Evolutionary conservation across 2,888 invertebrate genomes (phyloP).

Genomic region (Lypha dubia): DNA sequence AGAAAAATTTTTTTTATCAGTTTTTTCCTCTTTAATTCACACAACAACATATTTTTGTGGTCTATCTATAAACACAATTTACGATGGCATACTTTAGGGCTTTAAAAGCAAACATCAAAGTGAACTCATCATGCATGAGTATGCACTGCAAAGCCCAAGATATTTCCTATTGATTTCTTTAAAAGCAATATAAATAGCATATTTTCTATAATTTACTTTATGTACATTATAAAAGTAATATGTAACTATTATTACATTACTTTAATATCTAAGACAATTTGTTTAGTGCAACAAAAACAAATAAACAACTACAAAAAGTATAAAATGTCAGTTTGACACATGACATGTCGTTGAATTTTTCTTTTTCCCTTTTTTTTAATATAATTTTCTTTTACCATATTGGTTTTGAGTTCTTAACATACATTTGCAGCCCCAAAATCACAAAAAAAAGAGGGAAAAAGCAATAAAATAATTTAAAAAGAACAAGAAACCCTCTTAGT

Average conservation of each 20-base stretch:
- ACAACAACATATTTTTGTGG: background rate
- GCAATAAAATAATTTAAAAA: conserved; percentile 9
- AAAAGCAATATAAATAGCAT: background rate
- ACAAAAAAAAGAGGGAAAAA: background rate
- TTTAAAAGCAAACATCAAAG: conserved; percentile 6
- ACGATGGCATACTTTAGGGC: conserved; percentile 34
- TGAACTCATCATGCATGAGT: background rate
- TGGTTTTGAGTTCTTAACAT: conserved; percentile 40
- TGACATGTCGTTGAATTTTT: conserved; percentile 45
- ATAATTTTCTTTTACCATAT: conserved; percentile 5
- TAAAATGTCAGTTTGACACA: conserved; percentile 51
- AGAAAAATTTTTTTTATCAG: background rate
- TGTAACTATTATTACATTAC: background rate
- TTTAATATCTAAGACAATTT: conserved; percentile 23
- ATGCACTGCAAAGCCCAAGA: conserved; percentile 30
- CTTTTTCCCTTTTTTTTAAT: background rate
- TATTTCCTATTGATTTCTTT: conserved; percentile 50
- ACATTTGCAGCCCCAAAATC: conserved; percentile 24
- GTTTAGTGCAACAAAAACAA: background rate
- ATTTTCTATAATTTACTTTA: conserved; percentile 44
- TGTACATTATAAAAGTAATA: background rate
- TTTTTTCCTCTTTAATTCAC: too few relatives aligned
- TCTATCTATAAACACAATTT: conserved; percentile 20
- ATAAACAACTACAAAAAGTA: conserved; percentile 20
- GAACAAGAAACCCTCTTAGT: conserved; percentile 64